Conservation (phyloP, 30 jellyfish, hydroid and myxozoan genomes). For the Pelagia noctiluca region DNA sequence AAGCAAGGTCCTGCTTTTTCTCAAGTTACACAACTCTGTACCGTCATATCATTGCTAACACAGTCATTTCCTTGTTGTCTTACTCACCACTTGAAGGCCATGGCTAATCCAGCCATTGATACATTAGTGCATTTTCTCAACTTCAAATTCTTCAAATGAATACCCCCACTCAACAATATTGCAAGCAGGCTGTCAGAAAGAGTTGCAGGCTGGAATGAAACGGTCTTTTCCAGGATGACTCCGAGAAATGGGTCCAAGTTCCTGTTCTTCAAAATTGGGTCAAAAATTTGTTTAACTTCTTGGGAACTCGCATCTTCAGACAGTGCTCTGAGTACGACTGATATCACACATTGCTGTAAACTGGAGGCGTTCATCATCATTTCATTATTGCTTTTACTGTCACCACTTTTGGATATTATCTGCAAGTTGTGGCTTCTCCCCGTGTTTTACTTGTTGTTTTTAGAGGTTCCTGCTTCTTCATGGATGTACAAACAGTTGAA, state of each 20-base stretch:
- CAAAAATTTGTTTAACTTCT: background rate
- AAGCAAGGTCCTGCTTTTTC: too few relatives aligned
- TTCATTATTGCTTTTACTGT: too few relatives aligned
- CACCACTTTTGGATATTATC: too few relatives aligned
- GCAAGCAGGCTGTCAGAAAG: background rate
- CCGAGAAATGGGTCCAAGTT: background rate
- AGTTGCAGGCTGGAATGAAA: background rate
- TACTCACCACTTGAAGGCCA: slow-evolving; percentile 42
- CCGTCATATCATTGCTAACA: too few relatives aligned
- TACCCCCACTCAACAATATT: slow-evolving; percentile 33
- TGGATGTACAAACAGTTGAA: too few relatives aligned
- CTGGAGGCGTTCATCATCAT: background rate
- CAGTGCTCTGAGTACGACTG: background rate
- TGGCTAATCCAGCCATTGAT: slow-evolving; percentile 47
- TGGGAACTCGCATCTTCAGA: background rate
- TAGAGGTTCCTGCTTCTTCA: too few relatives aligned
- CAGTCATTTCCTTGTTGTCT: too few relatives aligned
- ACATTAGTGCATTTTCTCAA: slow-evolving; percentile 53
- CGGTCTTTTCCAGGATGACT: background rate
- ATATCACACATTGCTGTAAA: background rate
- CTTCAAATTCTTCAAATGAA: slow-evolving; percentile 35
- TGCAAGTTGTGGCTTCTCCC: too few relatives aligned
- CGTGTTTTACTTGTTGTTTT: too few relatives aligned
- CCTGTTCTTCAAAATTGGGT: background rate
- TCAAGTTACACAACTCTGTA: too few relatives aligned